Evolutionary conservation across 2,888 invertebrate species (phyloP).

Genomic region (Cosmopolites sordidus): DNA sequence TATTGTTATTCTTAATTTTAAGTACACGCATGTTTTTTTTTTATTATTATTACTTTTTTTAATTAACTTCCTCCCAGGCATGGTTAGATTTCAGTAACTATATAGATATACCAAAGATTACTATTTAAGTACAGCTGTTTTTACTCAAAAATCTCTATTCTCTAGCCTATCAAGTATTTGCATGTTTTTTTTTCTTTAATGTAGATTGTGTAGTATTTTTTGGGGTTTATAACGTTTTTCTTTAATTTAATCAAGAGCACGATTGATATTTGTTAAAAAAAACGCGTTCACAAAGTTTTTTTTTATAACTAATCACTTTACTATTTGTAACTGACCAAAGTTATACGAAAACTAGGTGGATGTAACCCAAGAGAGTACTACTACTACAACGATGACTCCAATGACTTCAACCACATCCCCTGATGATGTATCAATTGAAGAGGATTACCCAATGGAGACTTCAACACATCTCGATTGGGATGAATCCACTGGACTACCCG

Average conservation of each 20-base stretch:
- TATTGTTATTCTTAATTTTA: no score
- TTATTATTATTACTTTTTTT: no score
- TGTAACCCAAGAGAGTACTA: constrained; percentile 49
- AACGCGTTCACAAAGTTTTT: background rate
- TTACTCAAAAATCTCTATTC: constrained; percentile 2
- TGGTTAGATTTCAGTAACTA: no score
- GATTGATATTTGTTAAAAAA: background rate
- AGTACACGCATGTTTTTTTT: no score
- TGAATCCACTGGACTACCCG: constrained; percentile 42
- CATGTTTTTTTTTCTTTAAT: constrained; percentile 18
- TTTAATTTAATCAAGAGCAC: background rate
- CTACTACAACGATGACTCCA: constrained; percentile 46
- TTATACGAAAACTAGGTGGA: constrained; percentile 45
- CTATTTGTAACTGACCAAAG: constrained; percentile 49
- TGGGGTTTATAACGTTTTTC: background rate
- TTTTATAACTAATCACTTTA: background rate
- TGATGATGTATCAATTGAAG: constrained; percentile 48
- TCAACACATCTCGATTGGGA: constrained; percentile 48
- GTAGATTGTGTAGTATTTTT: constrained; percentile 15
- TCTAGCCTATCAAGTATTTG: constrained; percentile 24
- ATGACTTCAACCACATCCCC: constrained; percentile 55
- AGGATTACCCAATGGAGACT: constrained; percentile 46
- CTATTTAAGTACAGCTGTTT: constrained; percentile 6
- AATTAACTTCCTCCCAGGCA: no score
- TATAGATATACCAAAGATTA: constrained; percentile 23